Percentiles rank a stretch among this genome's conserved stretches.
These are phyloP conservation scores for Aphelenchoides avenae DNA, from an alignment of 1,140 invertebrate species.

Conservation along the genomic window DNA sequence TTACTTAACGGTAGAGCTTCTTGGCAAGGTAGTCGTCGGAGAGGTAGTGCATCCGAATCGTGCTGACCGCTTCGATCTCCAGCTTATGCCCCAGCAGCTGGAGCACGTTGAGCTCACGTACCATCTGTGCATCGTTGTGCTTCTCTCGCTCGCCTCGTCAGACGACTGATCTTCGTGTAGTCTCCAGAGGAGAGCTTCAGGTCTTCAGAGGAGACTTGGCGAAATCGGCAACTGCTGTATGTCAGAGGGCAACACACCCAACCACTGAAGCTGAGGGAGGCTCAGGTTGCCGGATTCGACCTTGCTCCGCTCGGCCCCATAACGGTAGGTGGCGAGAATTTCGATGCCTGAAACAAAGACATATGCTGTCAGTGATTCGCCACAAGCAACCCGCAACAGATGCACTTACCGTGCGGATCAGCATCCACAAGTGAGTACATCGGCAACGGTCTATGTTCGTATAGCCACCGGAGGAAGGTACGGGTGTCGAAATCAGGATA, in stretches of 20 bases:
- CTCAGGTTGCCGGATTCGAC: conserved; percentile 63
- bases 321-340: conserved; percentile 78
- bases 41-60: conserved; percentile 5
- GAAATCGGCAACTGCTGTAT: conserved; percentile 61
- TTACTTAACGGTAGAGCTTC: no score
- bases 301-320: conserved; percentile 61
- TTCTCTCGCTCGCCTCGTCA: conserved; percentile 1
- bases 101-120: conserved; percentile 5
- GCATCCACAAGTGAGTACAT: conserved; percentile 78
- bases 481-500: conserved; percentile 82
- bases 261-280: conserved; percentile 69
- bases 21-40: conserved; percentile 12
- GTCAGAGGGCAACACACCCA: conserved; percentile 72
- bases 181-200: conserved; percentile 11
- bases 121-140: neutral
- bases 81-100: conserved; percentile 2
- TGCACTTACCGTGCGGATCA: conserved; percentile 80
- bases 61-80: conserved; percentile 12
- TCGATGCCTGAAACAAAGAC: conserved; percentile 65
- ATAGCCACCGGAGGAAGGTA: conserved; percentile 71
- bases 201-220: conserved; percentile 13
- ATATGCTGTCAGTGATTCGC: neutral
- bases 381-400: neutral
- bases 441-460: conserved; percentile 68
- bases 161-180: neutral